Conservation (phyloP, 2,113 vertebrate genomes). For the Ciconia stormi region DNA sequence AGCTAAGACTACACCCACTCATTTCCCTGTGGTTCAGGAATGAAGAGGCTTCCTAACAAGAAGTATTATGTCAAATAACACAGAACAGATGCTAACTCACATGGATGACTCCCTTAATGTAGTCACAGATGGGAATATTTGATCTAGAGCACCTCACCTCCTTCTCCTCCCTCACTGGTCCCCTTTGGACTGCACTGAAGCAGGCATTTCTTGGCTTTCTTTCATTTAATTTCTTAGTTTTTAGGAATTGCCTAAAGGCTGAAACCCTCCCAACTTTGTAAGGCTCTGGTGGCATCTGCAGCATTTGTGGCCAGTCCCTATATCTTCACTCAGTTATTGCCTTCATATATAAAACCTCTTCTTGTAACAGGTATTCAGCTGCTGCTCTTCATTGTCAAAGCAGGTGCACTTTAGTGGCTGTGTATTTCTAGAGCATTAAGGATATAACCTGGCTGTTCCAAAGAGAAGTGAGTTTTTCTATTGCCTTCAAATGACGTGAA, state of each 20-base stretch:
- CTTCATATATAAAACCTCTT: not conserved
- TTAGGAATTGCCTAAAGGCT: not conserved
- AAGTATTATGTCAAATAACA: not conserved
- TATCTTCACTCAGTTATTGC: not conserved
- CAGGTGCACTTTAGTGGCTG: not conserved
- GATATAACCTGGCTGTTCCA: not conserved
- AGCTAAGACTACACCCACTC: not conserved
- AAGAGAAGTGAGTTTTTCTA: slow-evolving; percentile 26
- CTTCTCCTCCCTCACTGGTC: not conserved
- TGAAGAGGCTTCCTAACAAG: not conserved
- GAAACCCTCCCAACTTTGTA: not conserved
- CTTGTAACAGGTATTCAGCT: not conserved
- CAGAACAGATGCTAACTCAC: not conserved
- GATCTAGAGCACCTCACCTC: not conserved
- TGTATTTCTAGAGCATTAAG: not conserved
- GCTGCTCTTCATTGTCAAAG: not conserved
- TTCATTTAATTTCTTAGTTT: not conserved
- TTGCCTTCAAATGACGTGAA: not conserved
- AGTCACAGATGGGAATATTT: not conserved
- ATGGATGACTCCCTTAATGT: not conserved
- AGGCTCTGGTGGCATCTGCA: not conserved
- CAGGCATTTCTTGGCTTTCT: not conserved
- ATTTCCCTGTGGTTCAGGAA: not conserved
- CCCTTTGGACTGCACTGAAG: not conserved
- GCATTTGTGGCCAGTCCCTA: not conserved